Evolutionary conservation across 2,797 vertebrate species (phyloP).

Genomic region (Acomys russatus): DNA sequence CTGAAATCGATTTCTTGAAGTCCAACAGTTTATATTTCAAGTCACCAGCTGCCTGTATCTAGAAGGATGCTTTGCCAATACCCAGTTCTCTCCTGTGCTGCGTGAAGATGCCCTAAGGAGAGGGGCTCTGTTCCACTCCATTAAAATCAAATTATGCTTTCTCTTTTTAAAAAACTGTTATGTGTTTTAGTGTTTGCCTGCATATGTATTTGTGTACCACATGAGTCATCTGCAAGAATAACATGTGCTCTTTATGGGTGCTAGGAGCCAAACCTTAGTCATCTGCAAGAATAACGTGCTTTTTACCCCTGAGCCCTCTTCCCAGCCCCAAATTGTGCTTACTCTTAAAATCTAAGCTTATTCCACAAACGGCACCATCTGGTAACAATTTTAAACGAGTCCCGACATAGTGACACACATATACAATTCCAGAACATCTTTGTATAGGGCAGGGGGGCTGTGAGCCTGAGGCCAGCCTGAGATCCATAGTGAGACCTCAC

Average conservation of each 20-base stretch:
- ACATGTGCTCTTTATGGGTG: neutral
- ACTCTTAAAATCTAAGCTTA: conserved; percentile 49
- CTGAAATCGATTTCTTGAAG: neutral
- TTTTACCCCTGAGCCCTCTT: neutral
- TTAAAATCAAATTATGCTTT: conserved; percentile 12
- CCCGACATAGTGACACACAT: neutral
- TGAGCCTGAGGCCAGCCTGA: neutral
- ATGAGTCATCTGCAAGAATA: neutral
- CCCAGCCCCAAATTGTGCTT: neutral
- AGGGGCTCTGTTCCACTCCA: conserved; percentile 35
- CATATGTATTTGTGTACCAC: neutral
- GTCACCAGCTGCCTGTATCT: neutral
- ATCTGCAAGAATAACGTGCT: neutral
- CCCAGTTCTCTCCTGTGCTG: neutral
- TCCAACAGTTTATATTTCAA: conserved; percentile 42
- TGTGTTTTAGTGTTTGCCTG: neutral
- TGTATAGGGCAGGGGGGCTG: neutral
- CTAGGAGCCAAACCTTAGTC: neutral
- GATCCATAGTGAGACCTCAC: too few species aligned
- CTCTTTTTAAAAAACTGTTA: neutral
- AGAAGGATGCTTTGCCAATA: neutral
- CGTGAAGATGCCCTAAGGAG: conserved; percentile 47
- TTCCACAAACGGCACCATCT: neutral
- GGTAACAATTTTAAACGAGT: conserved; percentile 12
- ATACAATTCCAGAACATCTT: neutral